Evolutionary conservation across 2,888 invertebrate genomes (phyloP).

Genomic region (Agonopterix arenella): DNA sequence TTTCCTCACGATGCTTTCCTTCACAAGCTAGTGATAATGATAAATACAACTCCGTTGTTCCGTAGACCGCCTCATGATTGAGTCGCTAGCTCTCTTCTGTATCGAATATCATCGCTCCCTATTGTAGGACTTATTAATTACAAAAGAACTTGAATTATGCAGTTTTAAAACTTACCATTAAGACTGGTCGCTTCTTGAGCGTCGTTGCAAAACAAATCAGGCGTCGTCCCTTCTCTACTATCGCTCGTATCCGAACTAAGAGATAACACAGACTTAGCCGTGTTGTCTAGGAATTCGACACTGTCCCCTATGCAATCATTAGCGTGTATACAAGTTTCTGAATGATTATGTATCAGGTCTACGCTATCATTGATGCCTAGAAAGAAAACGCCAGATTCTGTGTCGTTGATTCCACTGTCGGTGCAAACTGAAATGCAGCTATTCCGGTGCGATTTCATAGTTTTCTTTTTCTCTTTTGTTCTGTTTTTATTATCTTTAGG

Average conservation of each 20-base stretch:
- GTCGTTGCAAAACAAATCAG: constrained; percentile 31
- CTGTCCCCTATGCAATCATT: constrained; percentile 53
- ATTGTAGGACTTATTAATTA: too few relatives aligned
- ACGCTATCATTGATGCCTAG: constrained; percentile 34
- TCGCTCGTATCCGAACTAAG: constrained; percentile 27
- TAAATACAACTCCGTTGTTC: too few relatives aligned
- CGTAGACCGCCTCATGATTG: too few relatives aligned
- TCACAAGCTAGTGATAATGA: too few relatives aligned
- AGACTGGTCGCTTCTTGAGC: constrained; percentile 27
- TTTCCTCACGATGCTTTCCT: too few relatives aligned
- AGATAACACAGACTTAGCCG: constrained; percentile 36
- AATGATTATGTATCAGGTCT: constrained; percentile 64
- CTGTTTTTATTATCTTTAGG: constrained; percentile 23
- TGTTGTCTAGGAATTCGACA: constrained; percentile 41
- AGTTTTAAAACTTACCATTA: constrained; percentile 18
- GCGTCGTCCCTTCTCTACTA: constrained; percentile 14
- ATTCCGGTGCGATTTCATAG: neutral
- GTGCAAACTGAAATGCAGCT: constrained; percentile 24
- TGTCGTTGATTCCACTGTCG: constrained; percentile 48
- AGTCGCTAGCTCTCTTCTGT: too few relatives aligned
- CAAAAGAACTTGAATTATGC: constrained; percentile 7
- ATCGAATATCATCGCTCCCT: too few relatives aligned
- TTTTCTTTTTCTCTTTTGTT: constrained; percentile 7
- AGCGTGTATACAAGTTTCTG: constrained; percentile 56
- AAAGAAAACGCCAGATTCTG: constrained; percentile 28